Conservation (phyloP, 1,140 invertebrate genomes). For the Palaemon carinicauda region DNA sequence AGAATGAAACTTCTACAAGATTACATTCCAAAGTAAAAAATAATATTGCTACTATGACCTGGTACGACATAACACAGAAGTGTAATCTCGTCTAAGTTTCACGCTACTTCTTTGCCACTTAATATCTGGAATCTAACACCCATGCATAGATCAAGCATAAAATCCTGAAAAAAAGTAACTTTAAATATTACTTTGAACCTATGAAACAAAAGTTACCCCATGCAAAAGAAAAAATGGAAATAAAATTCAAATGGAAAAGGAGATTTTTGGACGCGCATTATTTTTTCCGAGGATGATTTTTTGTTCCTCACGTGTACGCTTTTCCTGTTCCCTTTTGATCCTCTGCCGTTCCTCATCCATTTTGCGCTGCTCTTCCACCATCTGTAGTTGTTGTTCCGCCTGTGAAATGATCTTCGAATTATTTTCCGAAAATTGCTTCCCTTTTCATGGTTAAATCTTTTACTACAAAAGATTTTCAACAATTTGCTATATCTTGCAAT, state of each 20-base stretch:
- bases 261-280: conserved; percentile 93
- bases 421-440: no score
- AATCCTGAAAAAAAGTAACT: neutral
- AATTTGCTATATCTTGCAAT: no score
- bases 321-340: conserved; percentile 91
- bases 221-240: neutral
- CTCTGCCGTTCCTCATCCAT: conserved; percentile 94
- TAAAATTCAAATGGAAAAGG: conserved; percentile 70
- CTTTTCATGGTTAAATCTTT: no score
- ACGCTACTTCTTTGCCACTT: no score
- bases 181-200: neutral
- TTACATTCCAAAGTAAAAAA: no score
- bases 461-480: no score
- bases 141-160: neutral
- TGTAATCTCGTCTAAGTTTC: no score
- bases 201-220: conserved; percentile 6
- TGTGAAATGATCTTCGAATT: conserved; percentile 64
- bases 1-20: no score
- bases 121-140: no score
- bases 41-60: no score
- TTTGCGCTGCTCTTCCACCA: conserved; percentile 95
- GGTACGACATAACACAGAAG: no score
- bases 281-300: conserved; percentile 97
- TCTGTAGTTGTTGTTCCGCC: conserved; percentile 95
- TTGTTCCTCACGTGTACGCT: conserved; percentile 91